Conservation (phyloP, 2,888 invertebrate genomes). For the Drosophila eohydei region DNA sequence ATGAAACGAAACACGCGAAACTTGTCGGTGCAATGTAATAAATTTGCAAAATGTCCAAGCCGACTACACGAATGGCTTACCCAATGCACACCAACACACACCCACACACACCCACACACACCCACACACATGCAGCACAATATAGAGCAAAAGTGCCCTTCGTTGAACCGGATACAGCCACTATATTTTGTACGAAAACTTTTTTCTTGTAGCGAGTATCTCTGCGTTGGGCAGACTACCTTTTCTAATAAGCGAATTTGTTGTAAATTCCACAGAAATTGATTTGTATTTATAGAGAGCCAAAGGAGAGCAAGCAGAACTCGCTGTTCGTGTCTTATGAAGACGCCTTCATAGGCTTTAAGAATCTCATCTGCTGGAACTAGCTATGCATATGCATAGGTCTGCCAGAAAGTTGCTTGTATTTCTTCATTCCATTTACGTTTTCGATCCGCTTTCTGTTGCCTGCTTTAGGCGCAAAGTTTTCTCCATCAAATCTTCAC, state of each 20-base stretch:
- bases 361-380: no score
- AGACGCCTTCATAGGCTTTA: no score
- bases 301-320: no score
- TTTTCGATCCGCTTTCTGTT: no score
- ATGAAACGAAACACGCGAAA: constrained; percentile 73
- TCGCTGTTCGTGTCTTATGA: no score
- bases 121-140: neutral
- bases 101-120: constrained; percentile 6
- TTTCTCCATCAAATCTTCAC: no score
- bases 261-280: neutral
- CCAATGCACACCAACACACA: constrained; percentile 49
- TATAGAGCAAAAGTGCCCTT: neutral
- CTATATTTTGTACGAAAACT: constrained; percentile 11
- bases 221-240: neutral
- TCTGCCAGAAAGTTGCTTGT: no score
- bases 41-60: constrained; percentile 72
- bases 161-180: constrained; percentile 6
- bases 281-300: neutral
- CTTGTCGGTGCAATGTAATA: constrained; percentile 77
- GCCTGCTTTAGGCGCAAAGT: no score
- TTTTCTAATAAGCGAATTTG: constrained; percentile 3
- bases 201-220: neutral
- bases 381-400: no score
- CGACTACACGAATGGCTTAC: constrained; percentile 69
- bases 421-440: no score